Evolutionary conservation across 2,888 invertebrate genomes (phyloP).

Genomic region (Plebejus melissa): DNA sequence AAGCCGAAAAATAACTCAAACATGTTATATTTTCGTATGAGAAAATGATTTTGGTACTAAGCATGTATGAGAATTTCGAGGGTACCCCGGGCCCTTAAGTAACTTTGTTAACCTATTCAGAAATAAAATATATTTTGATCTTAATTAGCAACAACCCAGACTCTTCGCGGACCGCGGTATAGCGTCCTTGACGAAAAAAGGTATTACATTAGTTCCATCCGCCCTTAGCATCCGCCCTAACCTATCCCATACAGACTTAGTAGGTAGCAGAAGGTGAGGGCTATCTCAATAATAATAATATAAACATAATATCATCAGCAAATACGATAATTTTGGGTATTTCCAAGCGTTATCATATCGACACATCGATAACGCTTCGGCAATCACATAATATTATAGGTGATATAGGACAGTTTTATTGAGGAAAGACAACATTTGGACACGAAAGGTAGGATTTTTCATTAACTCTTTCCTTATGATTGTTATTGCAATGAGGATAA

Average conservation of each 20-base stretch:
- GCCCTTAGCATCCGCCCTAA: not conserved
- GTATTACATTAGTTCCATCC: not conserved
- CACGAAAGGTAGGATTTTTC: not conserved
- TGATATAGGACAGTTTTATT: not conserved
- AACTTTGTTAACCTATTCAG: no score
- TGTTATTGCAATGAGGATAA: not conserved
- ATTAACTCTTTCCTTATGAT: not conserved
- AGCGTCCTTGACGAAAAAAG: no score
- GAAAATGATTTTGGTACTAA: no score
- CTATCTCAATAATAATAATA: conserved; percentile 1
- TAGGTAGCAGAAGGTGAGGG: not conserved
- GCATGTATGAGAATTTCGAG: no score
- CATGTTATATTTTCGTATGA: no score
- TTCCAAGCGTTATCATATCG: conserved; percentile 33
- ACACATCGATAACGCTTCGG: conserved; percentile 27
- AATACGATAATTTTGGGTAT: conserved; percentile 28
- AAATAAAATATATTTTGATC: no score
- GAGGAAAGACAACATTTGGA: not conserved
- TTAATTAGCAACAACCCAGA: no score
- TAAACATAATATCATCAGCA: not conserved
- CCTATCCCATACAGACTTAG: not conserved
- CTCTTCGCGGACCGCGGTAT: no score
- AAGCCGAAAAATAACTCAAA: no score
- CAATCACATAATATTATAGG: not conserved
- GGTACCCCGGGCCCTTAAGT: no score